Conservation (phyloP, 2,888 invertebrate species). For the Elgonia sp. region DNA sequence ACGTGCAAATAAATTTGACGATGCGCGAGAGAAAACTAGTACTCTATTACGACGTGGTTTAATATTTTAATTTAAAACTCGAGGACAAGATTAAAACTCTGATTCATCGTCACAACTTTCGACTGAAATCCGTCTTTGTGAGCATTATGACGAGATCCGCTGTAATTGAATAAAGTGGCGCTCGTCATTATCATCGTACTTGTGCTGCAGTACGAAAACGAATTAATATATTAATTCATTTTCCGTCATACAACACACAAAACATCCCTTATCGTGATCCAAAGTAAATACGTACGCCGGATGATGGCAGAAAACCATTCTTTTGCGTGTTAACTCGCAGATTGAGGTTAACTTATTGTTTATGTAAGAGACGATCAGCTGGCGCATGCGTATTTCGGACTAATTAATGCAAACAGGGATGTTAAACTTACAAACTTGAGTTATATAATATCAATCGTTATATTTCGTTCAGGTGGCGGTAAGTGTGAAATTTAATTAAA, state of each 20-base stretch:
- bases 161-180: slow-evolving; percentile 69
- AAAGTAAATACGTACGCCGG: slow-evolving; percentile 27
- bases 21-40: slow-evolving; percentile 34
- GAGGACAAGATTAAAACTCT: slow-evolving; percentile 70
- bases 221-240: slow-evolving; percentile 52
- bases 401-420: slow-evolving; percentile 11
- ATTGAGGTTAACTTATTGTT: neutral
- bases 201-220: too few relatives aligned
- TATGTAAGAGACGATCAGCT: neutral
- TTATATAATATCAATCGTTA: slow-evolving; percentile 23
- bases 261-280: slow-evolving; percentile 22
- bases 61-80: slow-evolving; percentile 64
- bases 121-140: slow-evolving; percentile 64
- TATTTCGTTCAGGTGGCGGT: slow-evolving; percentile 33
- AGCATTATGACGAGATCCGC: slow-evolving; percentile 62
- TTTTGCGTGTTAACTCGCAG: neutral
- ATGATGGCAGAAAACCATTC: neutral
- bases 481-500: slow-evolving; percentile 65
- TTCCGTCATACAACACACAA: slow-evolving; percentile 29
- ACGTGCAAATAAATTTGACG: slow-evolving; percentile 43
- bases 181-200: slow-evolving; percentile 58
- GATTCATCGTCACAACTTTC: slow-evolving; percentile 68
- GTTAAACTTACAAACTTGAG: slow-evolving; percentile 17
- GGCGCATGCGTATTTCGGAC: neutral
- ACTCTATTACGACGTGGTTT: slow-evolving; percentile 60